These are phyloP conservation scores for Apantesis nais DNA, from an alignment of 2,888 invertebrate genomes.

Conservation along the genomic window DNA sequence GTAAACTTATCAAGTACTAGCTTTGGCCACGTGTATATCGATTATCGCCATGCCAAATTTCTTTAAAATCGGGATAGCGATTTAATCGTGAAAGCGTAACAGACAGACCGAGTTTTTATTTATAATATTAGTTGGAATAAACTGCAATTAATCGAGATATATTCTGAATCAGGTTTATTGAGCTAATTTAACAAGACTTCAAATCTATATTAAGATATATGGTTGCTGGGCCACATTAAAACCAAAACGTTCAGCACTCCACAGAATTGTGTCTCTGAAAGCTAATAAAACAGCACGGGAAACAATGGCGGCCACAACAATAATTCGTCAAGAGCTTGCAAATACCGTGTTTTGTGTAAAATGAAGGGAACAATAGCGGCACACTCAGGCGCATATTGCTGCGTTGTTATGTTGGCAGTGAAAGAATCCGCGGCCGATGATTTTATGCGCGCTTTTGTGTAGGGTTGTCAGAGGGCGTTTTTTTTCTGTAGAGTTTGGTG, in stretches of 20 bases:
- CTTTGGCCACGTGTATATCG: no score
- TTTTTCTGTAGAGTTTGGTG: background rate
- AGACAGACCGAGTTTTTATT: no score
- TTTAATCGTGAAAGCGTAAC: no score
- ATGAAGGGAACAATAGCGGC: slow-evolving; percentile 51
- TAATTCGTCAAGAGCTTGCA: slow-evolving; percentile 27
- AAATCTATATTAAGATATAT: background rate
- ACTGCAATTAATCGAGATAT: no score
- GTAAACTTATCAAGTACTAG: no score
- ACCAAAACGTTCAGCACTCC: slow-evolving; percentile 4
- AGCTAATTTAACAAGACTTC: background rate
- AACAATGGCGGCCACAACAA: slow-evolving; percentile 34
- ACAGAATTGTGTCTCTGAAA: slow-evolving; percentile 26
- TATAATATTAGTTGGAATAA: no score
- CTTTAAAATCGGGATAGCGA: no score
- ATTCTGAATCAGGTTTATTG: background rate
- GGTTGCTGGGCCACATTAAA: background rate
- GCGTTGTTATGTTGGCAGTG: slow-evolving; percentile 45
- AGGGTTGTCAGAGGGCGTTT: slow-evolving; percentile 30
- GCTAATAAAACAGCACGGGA: slow-evolving; percentile 16
- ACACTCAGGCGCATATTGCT: slow-evolving; percentile 51
- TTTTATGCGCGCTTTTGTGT: slow-evolving; percentile 48
- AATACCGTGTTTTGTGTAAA: slow-evolving; percentile 24
- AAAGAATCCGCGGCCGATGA: slow-evolving; percentile 43
- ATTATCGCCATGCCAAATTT: no score